These are phyloP conservation scores for Meghimatium bilineatum DNA, from an alignment of 2,888 invertebrate genomes.

Conservation along the genomic window DNA sequence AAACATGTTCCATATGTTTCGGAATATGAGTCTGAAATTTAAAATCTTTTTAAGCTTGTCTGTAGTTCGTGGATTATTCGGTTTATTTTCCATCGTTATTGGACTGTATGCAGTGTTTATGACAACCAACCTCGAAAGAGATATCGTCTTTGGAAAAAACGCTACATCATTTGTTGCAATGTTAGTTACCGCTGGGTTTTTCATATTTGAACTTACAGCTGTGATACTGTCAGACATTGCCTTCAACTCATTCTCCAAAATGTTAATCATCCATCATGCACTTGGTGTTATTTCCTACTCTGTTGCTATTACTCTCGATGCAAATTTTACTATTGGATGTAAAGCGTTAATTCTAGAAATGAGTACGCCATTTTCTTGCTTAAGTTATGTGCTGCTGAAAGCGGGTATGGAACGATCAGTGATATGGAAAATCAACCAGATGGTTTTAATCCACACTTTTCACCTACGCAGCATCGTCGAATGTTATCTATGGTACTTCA, in stretches of 20 bases:
- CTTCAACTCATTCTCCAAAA: slow-evolving; percentile 60
- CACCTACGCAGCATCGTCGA: slow-evolving; percentile 71
- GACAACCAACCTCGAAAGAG: slow-evolving; percentile 61
- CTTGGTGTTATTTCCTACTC: slow-evolving; percentile 63
- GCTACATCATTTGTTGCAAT: slow-evolving; percentile 64
- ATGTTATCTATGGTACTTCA: slow-evolving; percentile 64
- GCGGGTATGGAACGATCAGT: slow-evolving; percentile 62
- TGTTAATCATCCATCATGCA: slow-evolving; percentile 69
- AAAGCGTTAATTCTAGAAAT: slow-evolving; percentile 70
- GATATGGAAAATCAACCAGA: slow-evolving; percentile 72
- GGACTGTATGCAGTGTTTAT: slow-evolving; percentile 65
- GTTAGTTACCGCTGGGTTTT: slow-evolving; percentile 63
- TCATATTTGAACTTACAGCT: slow-evolving; percentile 68
- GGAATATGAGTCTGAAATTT: slow-evolving; percentile 63
- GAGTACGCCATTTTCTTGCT: slow-evolving; percentile 71
- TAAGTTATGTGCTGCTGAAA: slow-evolving; percentile 72
- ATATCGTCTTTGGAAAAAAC: slow-evolving; percentile 63
- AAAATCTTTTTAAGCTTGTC: slow-evolving; percentile 71
- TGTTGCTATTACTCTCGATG: slow-evolving; percentile 53
- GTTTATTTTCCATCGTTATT: slow-evolving; percentile 59
- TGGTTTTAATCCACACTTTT: slow-evolving; percentile 70
- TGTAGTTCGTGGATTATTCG: slow-evolving; percentile 65
- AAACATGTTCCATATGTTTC: slow-evolving; percentile 54
- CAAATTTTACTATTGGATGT: slow-evolving; percentile 65
- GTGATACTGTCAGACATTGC: slow-evolving; percentile 64